Percentiles rank a stretch among this genome's conserved stretches.
Evolutionary conservation across 92 coral and sea anemone species (phyloP).

Genomic region (Montipora capitata): DNA sequence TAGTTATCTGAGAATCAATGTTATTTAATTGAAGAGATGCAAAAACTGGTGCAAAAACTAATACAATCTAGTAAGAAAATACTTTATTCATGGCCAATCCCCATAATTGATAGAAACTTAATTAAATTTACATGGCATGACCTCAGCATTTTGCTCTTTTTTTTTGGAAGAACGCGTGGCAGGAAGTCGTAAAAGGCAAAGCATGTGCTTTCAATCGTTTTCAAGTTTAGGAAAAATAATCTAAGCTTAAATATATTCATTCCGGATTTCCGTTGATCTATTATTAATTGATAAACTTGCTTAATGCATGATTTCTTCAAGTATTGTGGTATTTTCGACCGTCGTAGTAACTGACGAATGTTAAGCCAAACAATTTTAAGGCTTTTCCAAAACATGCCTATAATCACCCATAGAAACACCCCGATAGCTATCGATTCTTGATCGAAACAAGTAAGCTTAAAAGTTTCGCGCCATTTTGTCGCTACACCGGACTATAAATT

Average conservation of each 20-base stretch:
- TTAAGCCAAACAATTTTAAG: background rate
- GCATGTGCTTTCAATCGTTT: background rate
- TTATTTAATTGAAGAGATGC: too few relatives aligned
- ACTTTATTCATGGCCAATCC: too few relatives aligned
- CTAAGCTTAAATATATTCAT: background rate
- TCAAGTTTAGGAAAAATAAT: background rate
- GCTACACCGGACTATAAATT: background rate
- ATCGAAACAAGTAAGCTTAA: too few relatives aligned
- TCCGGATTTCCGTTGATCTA: slow-evolving; percentile 19
- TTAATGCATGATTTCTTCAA: background rate
- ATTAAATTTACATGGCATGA: too few relatives aligned
- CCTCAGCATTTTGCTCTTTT: too few relatives aligned
- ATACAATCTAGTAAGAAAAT: too few relatives aligned
- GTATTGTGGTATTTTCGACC: too few relatives aligned
- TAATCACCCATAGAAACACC: too few relatives aligned
- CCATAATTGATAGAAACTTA: too few relatives aligned
- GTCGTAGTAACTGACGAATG: too few relatives aligned
- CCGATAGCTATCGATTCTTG: background rate
- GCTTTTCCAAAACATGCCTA: background rate
- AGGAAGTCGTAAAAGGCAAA: slow-evolving; percentile 6
- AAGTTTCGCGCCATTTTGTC: background rate
- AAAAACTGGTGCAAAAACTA: too few relatives aligned
- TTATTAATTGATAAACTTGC: background rate
- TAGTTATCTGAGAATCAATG: too few relatives aligned
- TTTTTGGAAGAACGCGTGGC: background rate